Conservation (phyloP, 2,113 vertebrate genomes). For the Ictidomys tridecemlineatus region DNA sequence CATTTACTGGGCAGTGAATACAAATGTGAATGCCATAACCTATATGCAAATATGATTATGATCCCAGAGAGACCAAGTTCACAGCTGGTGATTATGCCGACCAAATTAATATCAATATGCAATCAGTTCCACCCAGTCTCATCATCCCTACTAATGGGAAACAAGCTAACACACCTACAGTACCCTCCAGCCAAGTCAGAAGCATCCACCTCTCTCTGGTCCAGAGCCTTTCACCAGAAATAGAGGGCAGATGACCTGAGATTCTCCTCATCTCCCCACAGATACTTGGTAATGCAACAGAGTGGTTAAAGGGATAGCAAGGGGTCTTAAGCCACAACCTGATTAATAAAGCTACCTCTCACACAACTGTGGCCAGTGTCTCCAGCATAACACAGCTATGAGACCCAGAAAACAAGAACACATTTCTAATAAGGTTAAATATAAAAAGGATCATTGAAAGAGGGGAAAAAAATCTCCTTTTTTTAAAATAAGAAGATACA, state of each 20-base stretch:
- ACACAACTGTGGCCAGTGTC: background rate
- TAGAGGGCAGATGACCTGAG: background rate
- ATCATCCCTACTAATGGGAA: background rate
- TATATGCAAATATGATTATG: background rate
- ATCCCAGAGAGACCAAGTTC: background rate
- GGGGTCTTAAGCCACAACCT: background rate
- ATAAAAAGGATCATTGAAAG: background rate
- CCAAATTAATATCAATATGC: background rate
- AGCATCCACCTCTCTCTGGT: background rate
- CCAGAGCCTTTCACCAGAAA: background rate
- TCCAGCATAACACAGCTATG: background rate
- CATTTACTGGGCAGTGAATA: background rate
- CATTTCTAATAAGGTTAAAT: slow-evolving; percentile 9
- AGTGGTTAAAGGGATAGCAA: background rate
- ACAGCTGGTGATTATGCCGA: background rate
- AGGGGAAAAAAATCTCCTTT: background rate
- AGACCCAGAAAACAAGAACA: background rate
- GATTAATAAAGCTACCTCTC: background rate
- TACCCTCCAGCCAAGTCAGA: background rate
- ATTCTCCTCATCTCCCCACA: background rate
- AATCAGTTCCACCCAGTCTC: background rate
- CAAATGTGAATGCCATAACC: background rate
- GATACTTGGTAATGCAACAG: background rate
- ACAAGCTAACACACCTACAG: background rate
- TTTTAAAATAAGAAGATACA: background rate